These are phyloP conservation scores for Charanyca ferruginea DNA, from an alignment of 2,888 invertebrate genomes.

Conservation along the genomic window DNA sequence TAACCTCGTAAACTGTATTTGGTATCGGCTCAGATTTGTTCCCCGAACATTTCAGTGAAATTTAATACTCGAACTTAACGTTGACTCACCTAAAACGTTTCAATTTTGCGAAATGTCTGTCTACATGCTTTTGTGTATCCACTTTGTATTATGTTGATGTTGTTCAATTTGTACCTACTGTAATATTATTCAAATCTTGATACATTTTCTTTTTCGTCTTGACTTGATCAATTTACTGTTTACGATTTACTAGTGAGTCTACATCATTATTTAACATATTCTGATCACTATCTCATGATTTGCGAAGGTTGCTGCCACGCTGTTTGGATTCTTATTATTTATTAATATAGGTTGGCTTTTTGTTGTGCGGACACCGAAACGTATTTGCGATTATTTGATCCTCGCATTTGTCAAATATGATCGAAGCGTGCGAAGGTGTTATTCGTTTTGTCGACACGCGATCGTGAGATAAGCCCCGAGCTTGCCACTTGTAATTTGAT, in stretches of 20 bases:
- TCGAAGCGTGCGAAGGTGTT: conserved; percentile 82
- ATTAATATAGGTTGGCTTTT: conserved; percentile 66
- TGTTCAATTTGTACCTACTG: conserved; percentile 52
- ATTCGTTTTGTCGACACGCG: conserved; percentile 86
- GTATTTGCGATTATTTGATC: conserved; percentile 81
- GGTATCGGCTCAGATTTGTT: conserved; percentile 79
- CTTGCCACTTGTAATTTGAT: conserved; percentile 85
- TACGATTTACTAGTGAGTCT: conserved; percentile 70
- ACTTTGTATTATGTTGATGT: conserved; percentile 50
- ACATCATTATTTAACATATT: conserved; percentile 77
- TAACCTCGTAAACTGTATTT: conserved; percentile 82
- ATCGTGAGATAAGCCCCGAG: conserved; percentile 81
- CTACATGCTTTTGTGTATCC: conserved; percentile 66
- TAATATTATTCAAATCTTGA: conserved; percentile 55
- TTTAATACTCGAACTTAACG: conserved; percentile 79
- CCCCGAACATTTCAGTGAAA: conserved; percentile 81
- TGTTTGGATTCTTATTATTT: conserved; percentile 69
- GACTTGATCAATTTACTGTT: conserved; percentile 71
- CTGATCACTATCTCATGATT: conserved; percentile 73
- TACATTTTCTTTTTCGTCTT: conserved; percentile 70
- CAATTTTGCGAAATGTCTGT: conserved; percentile 79
- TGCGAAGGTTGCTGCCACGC: conserved; percentile 57
- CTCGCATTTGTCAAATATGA: conserved; percentile 85
- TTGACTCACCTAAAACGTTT: conserved; percentile 82
- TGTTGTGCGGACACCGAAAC: conserved; percentile 59